A percentile compares a stretch with the other conserved stretches of the same genome.
Conservation (phyloP, 1,140 invertebrate species). For the Anastrepha obliqua region DNA sequence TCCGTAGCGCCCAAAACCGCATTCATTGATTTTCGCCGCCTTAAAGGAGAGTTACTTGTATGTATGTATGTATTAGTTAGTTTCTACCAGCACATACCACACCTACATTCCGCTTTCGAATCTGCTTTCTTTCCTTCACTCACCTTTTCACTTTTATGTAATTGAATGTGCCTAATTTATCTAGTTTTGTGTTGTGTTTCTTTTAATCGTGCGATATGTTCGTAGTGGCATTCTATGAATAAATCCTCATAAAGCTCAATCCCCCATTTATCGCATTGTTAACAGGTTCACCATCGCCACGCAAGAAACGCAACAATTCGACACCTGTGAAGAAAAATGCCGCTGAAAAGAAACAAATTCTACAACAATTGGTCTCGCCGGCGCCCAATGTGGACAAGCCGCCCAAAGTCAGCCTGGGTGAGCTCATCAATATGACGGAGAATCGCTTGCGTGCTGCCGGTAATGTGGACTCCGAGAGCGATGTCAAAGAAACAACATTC, state of each 20-base stretch:
- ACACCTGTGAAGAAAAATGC: conserved; percentile 82
- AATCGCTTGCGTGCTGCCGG: conserved; percentile 63
- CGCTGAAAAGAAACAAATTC: conserved; percentile 84
- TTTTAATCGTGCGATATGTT: neutral
- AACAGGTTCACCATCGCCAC: conserved; percentile 81
- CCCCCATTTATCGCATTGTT: neutral
- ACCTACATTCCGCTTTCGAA: neutral
- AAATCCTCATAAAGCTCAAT: too few species aligned
- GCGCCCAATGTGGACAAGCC: conserved; percentile 63
- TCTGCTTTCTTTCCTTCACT: neutral
- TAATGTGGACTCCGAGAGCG: conserved; percentile 64
- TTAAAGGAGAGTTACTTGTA: neutral
- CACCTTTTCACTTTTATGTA: conserved; percentile 7
- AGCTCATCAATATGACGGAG: conserved; percentile 83
- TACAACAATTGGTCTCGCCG: conserved; percentile 81
- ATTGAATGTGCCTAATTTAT: conserved; percentile 39
- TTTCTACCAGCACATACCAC: neutral
- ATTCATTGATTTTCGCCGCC: too few species aligned
- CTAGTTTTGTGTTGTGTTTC: neutral
- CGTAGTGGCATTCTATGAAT: too few species aligned
- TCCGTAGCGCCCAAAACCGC: too few species aligned
- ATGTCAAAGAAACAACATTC: conserved; percentile 78
- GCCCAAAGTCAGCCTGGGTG: conserved; percentile 78
- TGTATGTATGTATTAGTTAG: too few species aligned
- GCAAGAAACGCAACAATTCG: conserved; percentile 84